Conservation (phyloP, 2,888 invertebrate genomes). For the Vanessa cardui region DNA sequence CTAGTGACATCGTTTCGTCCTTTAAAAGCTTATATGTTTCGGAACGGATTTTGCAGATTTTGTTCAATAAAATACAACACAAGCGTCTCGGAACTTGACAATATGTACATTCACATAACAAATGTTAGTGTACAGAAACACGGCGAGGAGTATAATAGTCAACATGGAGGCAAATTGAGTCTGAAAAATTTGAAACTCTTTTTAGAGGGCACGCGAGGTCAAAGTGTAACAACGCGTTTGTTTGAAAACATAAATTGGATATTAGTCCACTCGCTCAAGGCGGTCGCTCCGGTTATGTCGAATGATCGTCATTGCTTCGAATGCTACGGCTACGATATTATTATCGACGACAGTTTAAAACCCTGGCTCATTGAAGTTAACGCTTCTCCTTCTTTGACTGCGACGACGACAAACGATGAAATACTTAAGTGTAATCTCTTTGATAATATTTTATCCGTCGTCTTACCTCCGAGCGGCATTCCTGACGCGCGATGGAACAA, state of each 20-base stretch:
- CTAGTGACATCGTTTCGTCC: constrained; percentile 97
- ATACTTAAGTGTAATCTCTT: constrained; percentile 96
- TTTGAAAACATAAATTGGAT: constrained; percentile 95
- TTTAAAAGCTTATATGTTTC: constrained; percentile 95
- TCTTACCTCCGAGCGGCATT: constrained; percentile 93
- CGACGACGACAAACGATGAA: constrained; percentile 96
- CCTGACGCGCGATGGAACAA: constrained; percentile 96
- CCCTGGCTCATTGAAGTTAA: constrained; percentile 98
- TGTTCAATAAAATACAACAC: constrained; percentile 98
- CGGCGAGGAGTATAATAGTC: constrained; percentile 96
- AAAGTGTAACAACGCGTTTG: constrained; percentile 92
- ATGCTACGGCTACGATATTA: constrained; percentile 98
- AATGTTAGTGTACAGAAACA: constrained; percentile 99
- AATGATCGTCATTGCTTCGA: constrained; percentile 96
- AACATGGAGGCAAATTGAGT: constrained; percentile 97
- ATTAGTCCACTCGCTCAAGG: constrained; percentile 95
- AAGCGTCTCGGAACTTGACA: constrained; percentile 92
- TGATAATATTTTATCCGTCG: constrained; percentile 95
- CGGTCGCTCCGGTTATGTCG: constrained; percentile 95
- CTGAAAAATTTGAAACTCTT: constrained; percentile 94
- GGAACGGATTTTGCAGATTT: constrained; percentile 96
- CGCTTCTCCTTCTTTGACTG: constrained; percentile 95
- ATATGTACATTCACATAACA: constrained; percentile 97
- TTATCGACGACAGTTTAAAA: constrained; percentile 96
- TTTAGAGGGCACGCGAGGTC: constrained; percentile 94